phyloP scores from a whole-genome alignment of 2,113 vertebrate genomes.

The Microcebus murinus region DNA sequence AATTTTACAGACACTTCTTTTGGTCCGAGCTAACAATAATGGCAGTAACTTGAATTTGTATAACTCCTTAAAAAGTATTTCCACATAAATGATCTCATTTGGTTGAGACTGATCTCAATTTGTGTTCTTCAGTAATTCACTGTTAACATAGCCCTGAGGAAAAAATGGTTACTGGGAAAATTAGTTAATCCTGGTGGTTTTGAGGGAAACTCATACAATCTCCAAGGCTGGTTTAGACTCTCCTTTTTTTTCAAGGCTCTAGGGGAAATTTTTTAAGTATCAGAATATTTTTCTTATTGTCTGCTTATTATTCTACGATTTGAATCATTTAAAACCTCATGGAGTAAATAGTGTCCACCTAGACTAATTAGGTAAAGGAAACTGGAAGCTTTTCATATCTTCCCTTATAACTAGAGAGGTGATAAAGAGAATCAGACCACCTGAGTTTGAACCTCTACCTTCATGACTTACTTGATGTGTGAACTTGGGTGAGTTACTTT shows the following conservation, averaged over 20 bases:
- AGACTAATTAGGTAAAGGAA: not conserved
- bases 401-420: not conserved
- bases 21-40: not conserved
- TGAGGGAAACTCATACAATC: not conserved
- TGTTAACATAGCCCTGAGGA: not conserved
- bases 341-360: not conserved
- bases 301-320: not conserved
- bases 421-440: not conserved
- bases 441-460: not conserved
- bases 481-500: not conserved
- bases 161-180: conserved; percentile 14
- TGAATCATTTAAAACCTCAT: conserved; percentile 15
- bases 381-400: not conserved
- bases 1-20: not conserved
- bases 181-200: not conserved
- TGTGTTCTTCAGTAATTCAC: conserved; percentile 26
- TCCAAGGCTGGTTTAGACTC: not conserved
- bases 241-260: not conserved
- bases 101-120: conserved; percentile 43
- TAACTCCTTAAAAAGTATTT: not conserved
- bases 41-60: not conserved
- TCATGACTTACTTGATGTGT: not conserved
- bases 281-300: not conserved
- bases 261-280: not conserved
- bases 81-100: conserved; percentile 46